A percentile compares a stretch with the other conserved stretches of the same genome.
Conservation (phyloP, 2,797 vertebrate species). For the Onychomys leucogaster region DNA sequence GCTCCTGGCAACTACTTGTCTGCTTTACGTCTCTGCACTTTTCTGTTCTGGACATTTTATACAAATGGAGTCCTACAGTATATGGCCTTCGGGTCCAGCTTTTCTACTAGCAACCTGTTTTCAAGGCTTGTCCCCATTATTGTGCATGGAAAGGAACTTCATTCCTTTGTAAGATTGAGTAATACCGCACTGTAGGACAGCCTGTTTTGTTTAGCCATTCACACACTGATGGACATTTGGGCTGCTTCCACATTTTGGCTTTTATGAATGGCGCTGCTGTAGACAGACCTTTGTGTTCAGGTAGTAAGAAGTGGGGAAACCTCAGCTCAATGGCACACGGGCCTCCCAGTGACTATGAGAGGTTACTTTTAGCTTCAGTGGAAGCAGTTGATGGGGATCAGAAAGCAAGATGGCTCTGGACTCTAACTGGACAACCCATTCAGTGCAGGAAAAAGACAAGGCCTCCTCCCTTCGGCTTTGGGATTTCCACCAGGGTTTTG, state of each 20-base stretch:
- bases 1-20: neutral
- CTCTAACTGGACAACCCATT: neutral
- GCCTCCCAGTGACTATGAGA: neutral
- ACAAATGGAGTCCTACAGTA: neutral
- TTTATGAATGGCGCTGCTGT: neutral
- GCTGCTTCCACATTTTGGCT: neutral
- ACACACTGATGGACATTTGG: neutral
- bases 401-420: neutral
- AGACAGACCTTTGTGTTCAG: neutral
- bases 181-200: neutral
- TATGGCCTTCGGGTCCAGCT: neutral
- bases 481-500: neutral
- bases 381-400: neutral
- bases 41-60: neutral
- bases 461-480: neutral
- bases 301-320: neutral
- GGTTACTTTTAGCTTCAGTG: neutral
- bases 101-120: neutral
- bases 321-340: fast-evolving
- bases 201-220: neutral
- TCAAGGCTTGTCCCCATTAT: neutral
- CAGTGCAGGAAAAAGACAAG: neutral
- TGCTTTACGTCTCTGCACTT: neutral
- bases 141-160: neutral
- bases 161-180: neutral